A percentile compares a stretch with the other conserved stretches of the same genome.
Conservation (phyloP, 2,113 vertebrate genomes). For the Phrynosoma blainvillii region DNA sequence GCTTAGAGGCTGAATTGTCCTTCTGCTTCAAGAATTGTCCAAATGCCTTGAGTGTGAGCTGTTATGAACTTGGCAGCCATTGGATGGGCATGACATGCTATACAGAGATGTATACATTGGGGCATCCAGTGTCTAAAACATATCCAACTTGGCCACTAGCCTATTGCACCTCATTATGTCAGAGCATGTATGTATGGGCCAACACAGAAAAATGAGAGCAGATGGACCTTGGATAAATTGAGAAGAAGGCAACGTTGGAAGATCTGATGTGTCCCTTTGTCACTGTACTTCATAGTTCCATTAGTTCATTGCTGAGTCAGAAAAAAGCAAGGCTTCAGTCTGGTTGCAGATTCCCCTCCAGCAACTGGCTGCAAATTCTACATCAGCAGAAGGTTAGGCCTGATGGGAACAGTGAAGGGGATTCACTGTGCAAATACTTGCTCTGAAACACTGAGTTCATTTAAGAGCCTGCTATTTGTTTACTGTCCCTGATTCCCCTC, state of each 20-base stretch:
- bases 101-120: background rate
- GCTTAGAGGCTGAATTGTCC: background rate
- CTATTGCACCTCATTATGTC: background rate
- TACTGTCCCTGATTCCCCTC: conserved; percentile 39
- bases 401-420: conserved; percentile 27
- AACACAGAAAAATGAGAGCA: background rate
- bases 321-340: background rate
- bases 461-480: conserved; percentile 41
- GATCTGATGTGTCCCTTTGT: background rate
- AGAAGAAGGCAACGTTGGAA: background rate
- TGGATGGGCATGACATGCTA: background rate
- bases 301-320: conserved; percentile 18
- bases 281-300: background rate
- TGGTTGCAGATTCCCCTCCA: background rate
- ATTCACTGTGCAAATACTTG: conserved; percentile 38
- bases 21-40: background rate
- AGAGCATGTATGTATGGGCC: background rate
- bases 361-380: conserved; percentile 8
- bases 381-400: conserved; percentile 38
- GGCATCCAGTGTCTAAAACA: background rate
- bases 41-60: background rate
- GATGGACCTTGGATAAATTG: background rate
- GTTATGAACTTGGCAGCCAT: background rate
- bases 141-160: background rate
- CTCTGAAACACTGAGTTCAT: conserved; percentile 38